Conservation (phyloP, 2,113 vertebrate genomes). For the Scomber scombrus region DNA sequence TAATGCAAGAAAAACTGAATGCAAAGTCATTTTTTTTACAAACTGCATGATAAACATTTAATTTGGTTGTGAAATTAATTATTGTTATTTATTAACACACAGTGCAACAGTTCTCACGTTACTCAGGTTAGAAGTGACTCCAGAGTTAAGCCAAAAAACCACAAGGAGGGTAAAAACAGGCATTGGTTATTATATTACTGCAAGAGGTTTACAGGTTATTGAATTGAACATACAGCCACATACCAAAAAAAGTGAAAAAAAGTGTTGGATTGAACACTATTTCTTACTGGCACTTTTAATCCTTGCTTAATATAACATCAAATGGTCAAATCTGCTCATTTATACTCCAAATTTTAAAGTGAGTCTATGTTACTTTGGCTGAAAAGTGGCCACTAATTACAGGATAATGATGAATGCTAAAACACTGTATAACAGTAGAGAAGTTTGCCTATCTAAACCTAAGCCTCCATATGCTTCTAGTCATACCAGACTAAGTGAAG, state of each 20-base stretch:
- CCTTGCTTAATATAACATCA: not conserved
- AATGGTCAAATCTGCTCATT: not conserved
- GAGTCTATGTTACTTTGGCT: not conserved
- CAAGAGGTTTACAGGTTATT: conserved; percentile 12
- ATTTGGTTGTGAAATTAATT: conserved; percentile 3
- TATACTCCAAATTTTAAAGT: not conserved
- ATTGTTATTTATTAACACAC: not conserved
- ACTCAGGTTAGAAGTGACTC: conserved; percentile 33
- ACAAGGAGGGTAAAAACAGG: not conserved
- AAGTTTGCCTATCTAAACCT: not conserved
- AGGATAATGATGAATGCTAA: not conserved
- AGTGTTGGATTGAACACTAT: not conserved
- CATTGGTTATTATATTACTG: conserved; percentile 7
- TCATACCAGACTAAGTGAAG: not conserved
- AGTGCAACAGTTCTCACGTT: conserved; percentile 17
- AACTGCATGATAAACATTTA: not conserved
- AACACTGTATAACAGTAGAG: not conserved
- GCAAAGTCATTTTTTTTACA: conserved; percentile 11
- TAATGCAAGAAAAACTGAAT: conserved; percentile 81
- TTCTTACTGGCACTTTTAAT: not conserved
- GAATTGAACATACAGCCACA: conserved; percentile 52
- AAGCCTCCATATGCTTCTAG: not conserved
- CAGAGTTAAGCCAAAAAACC: not conserved
- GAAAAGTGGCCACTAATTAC: not conserved
- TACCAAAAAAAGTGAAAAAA: not conserved